Conservation (phyloP, 1,140 invertebrate genomes). For the Leucophenga varia region DNA sequence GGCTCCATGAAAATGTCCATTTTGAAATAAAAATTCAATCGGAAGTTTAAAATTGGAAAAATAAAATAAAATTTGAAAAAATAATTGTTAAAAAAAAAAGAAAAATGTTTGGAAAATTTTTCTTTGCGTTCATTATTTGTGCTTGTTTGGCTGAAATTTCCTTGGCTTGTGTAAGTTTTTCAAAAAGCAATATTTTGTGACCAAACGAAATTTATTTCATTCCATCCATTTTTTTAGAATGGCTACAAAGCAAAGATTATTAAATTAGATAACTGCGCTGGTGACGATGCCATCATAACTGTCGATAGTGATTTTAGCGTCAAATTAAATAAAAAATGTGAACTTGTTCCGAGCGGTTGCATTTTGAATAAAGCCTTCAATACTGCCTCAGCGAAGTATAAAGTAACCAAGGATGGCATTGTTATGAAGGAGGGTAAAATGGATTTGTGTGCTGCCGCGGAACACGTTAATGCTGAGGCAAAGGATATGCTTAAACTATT, state of each 20-base stretch:
- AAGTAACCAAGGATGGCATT: slow-evolving; percentile 44
- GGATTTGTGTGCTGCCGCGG: slow-evolving; percentile 41
- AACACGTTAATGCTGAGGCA: slow-evolving; percentile 34
- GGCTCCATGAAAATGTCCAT: background rate
- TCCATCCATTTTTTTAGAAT: slow-evolving; percentile 24
- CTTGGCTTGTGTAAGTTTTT: slow-evolving; percentile 42
- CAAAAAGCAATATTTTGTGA: background rate
- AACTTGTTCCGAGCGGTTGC: slow-evolving; percentile 44
- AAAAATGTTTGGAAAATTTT: too few species aligned
- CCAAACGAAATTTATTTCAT: background rate
- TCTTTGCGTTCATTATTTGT: slow-evolving; percentile 21
- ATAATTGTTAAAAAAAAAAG: slow-evolving; percentile 23
- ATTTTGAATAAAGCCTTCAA: slow-evolving; percentile 40
- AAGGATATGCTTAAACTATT: slow-evolving; percentile 50
- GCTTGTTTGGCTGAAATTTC: slow-evolving; percentile 24
- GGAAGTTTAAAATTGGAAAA: too few species aligned
- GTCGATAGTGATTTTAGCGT: slow-evolving; percentile 34
- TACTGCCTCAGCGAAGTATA: slow-evolving; percentile 41
- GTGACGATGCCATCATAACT: slow-evolving; percentile 33
- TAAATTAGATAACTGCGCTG: slow-evolving; percentile 49
- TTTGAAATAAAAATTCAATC: too few species aligned
- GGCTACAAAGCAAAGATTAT: slow-evolving; percentile 50
- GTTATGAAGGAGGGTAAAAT: slow-evolving; percentile 49
- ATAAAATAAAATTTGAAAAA: background rate
- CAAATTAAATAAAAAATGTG: slow-evolving; percentile 52